phyloP scores from a whole-genome alignment of 2,113 vertebrate genomes.

The Thryonomys swinderianus region DNA sequence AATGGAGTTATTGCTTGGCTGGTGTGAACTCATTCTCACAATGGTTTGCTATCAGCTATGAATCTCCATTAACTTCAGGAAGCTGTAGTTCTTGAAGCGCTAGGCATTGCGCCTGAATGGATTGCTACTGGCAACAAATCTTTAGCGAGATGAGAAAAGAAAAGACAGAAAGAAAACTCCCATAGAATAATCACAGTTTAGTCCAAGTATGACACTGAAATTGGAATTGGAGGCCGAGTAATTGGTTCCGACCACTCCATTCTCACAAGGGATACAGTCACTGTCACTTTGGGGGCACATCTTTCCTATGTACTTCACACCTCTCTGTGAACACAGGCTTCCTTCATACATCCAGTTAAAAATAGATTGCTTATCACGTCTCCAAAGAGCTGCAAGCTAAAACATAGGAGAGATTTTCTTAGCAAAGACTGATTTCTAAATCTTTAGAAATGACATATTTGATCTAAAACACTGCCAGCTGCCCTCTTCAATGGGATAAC shows the following conservation, averaged over 20 bases:
- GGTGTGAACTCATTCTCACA: constrained; percentile 65
- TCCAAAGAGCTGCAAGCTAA: background rate
- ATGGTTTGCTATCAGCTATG: constrained; percentile 60
- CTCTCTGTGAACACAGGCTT: background rate
- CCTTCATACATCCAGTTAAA: background rate
- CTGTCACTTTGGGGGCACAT: background rate
- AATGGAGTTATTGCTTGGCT: constrained; percentile 59
- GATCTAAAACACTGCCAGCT: background rate
- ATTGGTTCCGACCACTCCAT: background rate
- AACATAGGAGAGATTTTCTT: background rate
- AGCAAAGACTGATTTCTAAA: background rate
- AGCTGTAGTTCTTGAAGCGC: constrained; percentile 30
- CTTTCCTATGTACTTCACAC: background rate
- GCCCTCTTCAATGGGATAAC: background rate
- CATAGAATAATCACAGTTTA: background rate
- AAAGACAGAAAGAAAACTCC: background rate
- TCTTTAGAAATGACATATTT: background rate
- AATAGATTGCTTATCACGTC: background rate
- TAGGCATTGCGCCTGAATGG: background rate
- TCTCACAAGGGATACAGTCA: background rate
- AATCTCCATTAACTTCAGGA: constrained; percentile 65
- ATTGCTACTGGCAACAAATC: constrained; percentile 54
- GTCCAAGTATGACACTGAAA: background rate
- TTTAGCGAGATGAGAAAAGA: constrained; percentile 24
- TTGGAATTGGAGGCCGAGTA: background rate